Evolutionary conservation across 2,113 vertebrate genomes (phyloP), one percentile per base, ranked within the genome.

Genomic region (Ardeotis arabs): DNA sequence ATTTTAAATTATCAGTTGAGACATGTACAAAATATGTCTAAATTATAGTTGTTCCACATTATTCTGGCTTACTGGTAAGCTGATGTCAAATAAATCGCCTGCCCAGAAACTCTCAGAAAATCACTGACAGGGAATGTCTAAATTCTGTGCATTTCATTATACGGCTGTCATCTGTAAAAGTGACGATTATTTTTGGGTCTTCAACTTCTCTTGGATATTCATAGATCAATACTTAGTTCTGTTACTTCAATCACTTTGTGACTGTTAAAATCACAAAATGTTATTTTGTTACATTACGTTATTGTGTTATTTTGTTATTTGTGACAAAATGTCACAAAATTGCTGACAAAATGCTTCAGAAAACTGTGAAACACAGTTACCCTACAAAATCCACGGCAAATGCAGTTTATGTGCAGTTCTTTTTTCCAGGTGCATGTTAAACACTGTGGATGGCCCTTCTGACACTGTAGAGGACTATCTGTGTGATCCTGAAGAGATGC

Each of bases 401-500:
- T 74, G 52, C 37, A 67, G 59, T 90, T 94, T 63, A 90, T 37
- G 22, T 88, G 59, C 41, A 55, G 45, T 14, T 77, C 19, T 89
- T 87, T 95, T 56, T 94, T 87, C n/a, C 97, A 99, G 99, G 95
- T 99, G 99, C 94, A 99, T 99, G 99, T 98, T 99, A 80, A 99
- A 99, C 96, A 99, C 99, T 7, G 98, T 99, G 6, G 99, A 99
- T 72, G 99, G 99, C 18, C 99, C 99, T 10, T 99, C 98, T 4
- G 99, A 99, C 70, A 93, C 98, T 0, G 99, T 99, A 27, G 99
- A 99, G 81, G 99, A 99, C 91, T 99, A 99, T 86, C 98, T 99
- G 19, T 99, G 99, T 76, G 99, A 99, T 96, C 99, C 99, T 6
- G 99, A 99, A 95, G 99, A 99, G 95, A 99, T 99, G 99, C 99